Evolutionary conservation across 1,140 invertebrate genomes (phyloP).

Genomic region (Drosophila teissieri): DNA sequence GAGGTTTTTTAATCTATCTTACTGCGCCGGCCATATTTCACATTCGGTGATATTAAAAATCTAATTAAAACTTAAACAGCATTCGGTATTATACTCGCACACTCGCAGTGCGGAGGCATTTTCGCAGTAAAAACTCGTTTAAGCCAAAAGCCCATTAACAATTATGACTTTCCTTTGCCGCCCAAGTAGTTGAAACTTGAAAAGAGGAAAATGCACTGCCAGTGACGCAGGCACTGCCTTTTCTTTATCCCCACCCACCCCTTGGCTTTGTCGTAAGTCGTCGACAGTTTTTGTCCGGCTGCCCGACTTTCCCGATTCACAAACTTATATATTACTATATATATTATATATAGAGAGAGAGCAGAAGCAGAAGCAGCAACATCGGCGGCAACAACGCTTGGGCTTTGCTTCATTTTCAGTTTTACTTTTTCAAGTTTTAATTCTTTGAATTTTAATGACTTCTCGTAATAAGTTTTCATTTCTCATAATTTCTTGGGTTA

Average conservation of each 20-base stretch:
- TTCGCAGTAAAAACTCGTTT: constrained; percentile 51
- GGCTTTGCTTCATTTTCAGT: constrained; percentile 65
- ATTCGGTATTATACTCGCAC: constrained; percentile 21
- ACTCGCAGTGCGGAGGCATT: constrained; percentile 30
- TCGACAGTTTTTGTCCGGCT: constrained; percentile 67
- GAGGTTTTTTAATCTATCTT: constrained; percentile 71
- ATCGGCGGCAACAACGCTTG: constrained; percentile 30
- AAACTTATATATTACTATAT: constrained; percentile 9
- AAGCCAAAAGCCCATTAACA: constrained; percentile 70
- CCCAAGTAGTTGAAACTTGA: constrained; percentile 66
- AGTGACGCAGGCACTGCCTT: constrained; percentile 53
- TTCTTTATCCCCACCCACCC: constrained; percentile 10
- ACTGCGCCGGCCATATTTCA: constrained; percentile 16
- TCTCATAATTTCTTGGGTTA: constrained; percentile 84
- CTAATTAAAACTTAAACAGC: constrained; percentile 64
- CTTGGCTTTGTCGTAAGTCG: constrained; percentile 59
- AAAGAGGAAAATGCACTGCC: constrained; percentile 47
- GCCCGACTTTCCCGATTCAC: constrained; percentile 23
- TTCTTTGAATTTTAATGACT: constrained; percentile 84
- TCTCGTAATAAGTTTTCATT: constrained; percentile 84
- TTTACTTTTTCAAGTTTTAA: constrained; percentile 83
- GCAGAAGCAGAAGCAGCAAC: constrained; percentile 2
- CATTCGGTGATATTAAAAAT: constrained; percentile 59
- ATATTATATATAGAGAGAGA: constrained; percentile 5
- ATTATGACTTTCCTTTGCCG: constrained; percentile 75